Evolutionary conservation across 1,140 invertebrate species (phyloP).

Genomic region (Mercenaria mercenaria): DNA sequence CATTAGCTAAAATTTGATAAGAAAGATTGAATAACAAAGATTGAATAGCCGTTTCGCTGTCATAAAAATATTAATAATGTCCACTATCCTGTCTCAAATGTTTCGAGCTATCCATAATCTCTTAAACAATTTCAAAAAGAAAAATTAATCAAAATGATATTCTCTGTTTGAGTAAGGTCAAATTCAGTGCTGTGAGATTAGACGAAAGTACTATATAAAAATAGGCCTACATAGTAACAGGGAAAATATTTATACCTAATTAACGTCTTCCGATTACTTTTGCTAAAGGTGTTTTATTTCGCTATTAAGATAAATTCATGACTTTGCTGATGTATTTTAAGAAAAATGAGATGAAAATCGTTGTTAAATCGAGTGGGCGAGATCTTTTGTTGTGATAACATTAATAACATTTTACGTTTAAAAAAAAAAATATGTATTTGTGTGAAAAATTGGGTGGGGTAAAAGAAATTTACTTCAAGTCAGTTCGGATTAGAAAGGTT

Average conservation of each 20-base stretch:
- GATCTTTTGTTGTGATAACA: neutral
- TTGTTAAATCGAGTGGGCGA: slow-evolving; percentile 9
- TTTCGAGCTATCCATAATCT: too few species aligned
- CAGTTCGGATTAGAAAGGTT: too few species aligned
- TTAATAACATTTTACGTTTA: too few species aligned
- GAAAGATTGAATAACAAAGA: too few species aligned
- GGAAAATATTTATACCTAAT: slow-evolving; percentile 40
- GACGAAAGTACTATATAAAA: neutral
- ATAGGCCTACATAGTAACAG: slow-evolving; percentile 18
- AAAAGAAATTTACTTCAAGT: too few species aligned
- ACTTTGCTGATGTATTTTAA: neutral
- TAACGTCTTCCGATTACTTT: neutral
- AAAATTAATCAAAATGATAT: neutral
- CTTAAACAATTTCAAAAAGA: neutral
- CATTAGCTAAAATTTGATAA: too few species aligned
- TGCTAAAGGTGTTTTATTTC: neutral
- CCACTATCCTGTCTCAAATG: too few species aligned
- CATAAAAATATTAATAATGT: too few species aligned
- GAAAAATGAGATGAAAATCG: neutral
- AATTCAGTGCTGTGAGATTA: neutral
- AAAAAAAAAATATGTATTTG: too few species aligned
- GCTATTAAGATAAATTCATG: neutral
- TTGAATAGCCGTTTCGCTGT: too few species aligned
- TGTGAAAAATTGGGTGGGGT: too few species aligned
- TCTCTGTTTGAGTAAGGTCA: neutral